Conservation (phyloP, 1,140 invertebrate species). For the Drosophila arawakana region DNA sequence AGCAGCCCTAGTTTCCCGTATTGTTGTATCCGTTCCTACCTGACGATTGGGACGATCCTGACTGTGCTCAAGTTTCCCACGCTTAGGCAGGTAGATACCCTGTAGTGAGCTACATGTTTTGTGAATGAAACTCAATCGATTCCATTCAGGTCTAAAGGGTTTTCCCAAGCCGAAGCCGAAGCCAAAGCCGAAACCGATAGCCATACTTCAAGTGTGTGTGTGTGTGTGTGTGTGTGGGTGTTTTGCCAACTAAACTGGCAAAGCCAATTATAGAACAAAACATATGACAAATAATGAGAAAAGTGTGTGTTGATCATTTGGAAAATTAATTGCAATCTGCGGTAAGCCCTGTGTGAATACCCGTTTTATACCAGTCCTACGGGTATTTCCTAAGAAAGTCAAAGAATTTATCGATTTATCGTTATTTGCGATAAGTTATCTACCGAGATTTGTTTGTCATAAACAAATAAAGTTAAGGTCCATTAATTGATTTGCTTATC, state of each 20-base stretch:
- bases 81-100: constrained; percentile 70
- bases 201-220: constrained; percentile 43
- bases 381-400: constrained; percentile 56
- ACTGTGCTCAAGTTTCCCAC: constrained; percentile 66
- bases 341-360: constrained; percentile 62
- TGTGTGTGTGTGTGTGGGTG: constrained; percentile 37
- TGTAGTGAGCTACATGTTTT: constrained; percentile 48
- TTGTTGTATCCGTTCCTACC: constrained; percentile 37
- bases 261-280: constrained; percentile 83
- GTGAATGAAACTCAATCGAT: constrained; percentile 65
- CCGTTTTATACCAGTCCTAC: constrained; percentile 9
- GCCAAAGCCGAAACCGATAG: constrained; percentile 25
- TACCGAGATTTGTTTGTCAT: background rate
- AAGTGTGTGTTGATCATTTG: constrained; percentile 51
- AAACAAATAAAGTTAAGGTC: background rate
- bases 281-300: constrained; percentile 72
- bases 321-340: constrained; percentile 76
- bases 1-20: constrained; percentile 67
- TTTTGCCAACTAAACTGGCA: constrained; percentile 63
- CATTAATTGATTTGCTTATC: too few species aligned
- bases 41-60: constrained; percentile 1
- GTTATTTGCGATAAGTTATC: background rate
- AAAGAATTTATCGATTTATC: background rate
- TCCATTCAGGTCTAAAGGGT: constrained; percentile 60
- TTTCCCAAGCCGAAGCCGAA: constrained; percentile 25